phyloP scores from a whole-genome alignment of 1,140 invertebrate species.

The Platorchestia sp. region DNA sequence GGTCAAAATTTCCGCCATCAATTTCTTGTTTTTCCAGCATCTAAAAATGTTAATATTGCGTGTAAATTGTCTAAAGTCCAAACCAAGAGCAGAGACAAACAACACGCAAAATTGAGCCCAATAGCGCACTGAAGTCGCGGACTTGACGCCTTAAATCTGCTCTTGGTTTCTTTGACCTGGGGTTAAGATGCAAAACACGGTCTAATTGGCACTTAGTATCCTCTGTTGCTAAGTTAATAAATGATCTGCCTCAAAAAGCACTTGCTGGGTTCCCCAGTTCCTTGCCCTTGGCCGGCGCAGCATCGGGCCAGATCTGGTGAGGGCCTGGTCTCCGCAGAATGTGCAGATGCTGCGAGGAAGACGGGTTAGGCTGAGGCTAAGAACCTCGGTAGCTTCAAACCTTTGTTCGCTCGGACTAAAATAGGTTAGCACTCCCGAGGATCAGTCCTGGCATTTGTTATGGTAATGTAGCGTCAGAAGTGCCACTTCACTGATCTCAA shows the following conservation, averaged over 20 bases:
- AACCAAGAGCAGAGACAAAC: background rate
- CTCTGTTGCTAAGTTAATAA: conserved; percentile 38
- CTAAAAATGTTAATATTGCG: background rate
- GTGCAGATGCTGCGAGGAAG: background rate
- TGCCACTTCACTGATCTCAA: background rate
- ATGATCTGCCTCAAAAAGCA: conserved; percentile 35
- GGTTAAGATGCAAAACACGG: conserved; percentile 15
- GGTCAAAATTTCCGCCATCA: background rate
- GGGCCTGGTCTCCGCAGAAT: too few species aligned
- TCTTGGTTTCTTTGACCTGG: background rate
- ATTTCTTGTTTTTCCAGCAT: background rate
- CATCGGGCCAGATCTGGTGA: background rate
- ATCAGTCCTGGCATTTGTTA: conserved; percentile 45
- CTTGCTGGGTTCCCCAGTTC: background rate
- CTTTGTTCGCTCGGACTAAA: conserved; percentile 43
- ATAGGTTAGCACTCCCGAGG: conserved; percentile 53
- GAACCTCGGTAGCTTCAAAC: conserved; percentile 28
- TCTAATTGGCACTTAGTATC: conserved; percentile 48
- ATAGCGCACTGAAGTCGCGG: background rate
- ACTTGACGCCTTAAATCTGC: background rate
- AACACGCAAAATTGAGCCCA: background rate
- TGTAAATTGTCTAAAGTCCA: background rate
- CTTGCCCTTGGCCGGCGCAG: background rate
- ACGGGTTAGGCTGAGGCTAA: background rate
- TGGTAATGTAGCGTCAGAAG: conserved; percentile 9